A percentile compares a stretch with the other conserved stretches of the same genome.
These are phyloP conservation scores for Anas platyrhynchos DNA, from an alignment of 2,113 vertebrate species.

Conservation along the genomic window DNA sequence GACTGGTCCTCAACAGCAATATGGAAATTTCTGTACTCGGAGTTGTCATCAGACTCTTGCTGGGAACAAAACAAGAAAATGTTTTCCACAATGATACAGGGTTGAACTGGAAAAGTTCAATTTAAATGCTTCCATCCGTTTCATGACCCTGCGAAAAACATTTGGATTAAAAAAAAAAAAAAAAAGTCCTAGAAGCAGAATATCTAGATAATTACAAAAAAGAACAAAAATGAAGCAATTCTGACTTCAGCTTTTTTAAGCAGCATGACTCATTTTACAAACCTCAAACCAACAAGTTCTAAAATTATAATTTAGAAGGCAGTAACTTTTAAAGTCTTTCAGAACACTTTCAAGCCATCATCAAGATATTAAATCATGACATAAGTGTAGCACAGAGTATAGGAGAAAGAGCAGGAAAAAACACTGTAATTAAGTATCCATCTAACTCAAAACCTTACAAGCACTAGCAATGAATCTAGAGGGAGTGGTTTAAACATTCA, in stretches of 20 bases:
- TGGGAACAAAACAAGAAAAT: background rate
- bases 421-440: background rate
- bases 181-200: background rate
- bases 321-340: background rate
- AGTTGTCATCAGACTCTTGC: background rate
- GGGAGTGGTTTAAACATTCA: background rate
- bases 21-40: background rate
- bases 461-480: background rate
- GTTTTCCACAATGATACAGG: background rate
- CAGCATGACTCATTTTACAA: background rate
- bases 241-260: background rate
- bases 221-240: background rate
- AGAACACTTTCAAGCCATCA: background rate
- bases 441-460: background rate
- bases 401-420: background rate
- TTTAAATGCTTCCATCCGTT: background rate
- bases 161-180: background rate
- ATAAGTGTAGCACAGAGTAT: background rate
- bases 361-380: background rate
- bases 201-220: background rate
- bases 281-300: background rate
- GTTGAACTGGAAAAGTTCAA: background rate
- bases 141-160: background rate
- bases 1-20: background rate
- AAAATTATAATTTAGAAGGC: background rate